phyloP scores from a whole-genome alignment of 2,113 vertebrate genomes.

The Lethenteron reissneri region DNA sequence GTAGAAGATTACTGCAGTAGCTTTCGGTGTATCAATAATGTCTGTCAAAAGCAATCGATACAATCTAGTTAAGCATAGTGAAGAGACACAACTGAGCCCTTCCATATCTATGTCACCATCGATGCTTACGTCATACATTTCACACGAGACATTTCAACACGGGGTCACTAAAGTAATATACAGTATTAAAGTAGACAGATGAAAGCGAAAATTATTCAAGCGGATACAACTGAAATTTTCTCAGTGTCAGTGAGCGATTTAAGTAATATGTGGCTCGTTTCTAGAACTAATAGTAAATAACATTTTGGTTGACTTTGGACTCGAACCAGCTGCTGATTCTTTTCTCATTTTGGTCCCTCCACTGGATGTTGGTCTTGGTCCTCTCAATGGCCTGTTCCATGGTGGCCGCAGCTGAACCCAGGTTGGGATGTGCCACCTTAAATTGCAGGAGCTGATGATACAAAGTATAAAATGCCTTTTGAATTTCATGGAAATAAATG shows the following conservation, averaged over 20 bases:
- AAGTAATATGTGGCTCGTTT: background rate
- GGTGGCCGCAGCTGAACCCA: background rate
- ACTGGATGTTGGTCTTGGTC: constrained; percentile 2
- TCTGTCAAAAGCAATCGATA: no score
- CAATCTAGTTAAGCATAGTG: no score
- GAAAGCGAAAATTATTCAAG: background rate
- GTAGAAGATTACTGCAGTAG: no score
- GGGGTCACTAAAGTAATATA: no score
- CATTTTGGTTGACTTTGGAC: background rate
- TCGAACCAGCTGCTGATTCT: constrained; percentile 1
- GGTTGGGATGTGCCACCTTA: background rate
- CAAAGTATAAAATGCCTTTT: constrained; percentile 1
- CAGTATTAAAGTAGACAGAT: no score
- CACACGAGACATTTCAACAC: no score
- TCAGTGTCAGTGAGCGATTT: background rate
- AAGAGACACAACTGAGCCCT: no score
- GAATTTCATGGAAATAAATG: background rate
- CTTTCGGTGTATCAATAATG: no score
- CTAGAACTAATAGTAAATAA: no score
- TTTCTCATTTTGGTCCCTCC: background rate
- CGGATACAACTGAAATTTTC: constrained; percentile 2
- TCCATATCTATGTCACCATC: no score
- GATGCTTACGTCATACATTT: no score
- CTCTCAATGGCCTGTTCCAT: background rate
- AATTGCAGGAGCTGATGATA: background rate